These are phyloP conservation scores for Sebastiscus tertius DNA, from an alignment of 2,797 vertebrate species.

Conservation along the genomic window DNA sequence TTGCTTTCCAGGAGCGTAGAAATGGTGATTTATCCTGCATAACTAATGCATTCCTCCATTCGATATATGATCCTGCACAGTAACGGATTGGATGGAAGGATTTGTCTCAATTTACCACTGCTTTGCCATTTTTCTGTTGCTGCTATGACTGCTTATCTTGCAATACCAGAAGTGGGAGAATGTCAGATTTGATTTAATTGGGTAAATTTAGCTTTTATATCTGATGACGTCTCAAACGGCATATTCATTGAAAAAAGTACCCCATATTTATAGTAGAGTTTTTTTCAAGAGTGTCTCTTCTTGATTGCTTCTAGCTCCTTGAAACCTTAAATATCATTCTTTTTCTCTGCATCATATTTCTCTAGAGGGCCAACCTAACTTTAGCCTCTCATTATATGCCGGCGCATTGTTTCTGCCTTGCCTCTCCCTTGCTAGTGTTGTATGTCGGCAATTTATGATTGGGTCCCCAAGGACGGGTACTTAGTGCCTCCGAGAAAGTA, in stretches of 20 bases:
- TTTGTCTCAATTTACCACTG: constrained; percentile 26
- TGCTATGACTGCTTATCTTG: constrained; percentile 11
- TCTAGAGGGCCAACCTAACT: constrained; percentile 50
- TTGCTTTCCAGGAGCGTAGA: constrained; percentile 27
- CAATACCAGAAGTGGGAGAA: neutral
- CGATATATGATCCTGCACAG: neutral
- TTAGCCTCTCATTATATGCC: constrained; percentile 56
- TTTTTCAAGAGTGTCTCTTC: neutral
- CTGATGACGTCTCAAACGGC: neutral
- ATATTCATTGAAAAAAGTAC: neutral
- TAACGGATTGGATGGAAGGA: constrained; percentile 16
- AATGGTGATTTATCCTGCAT: constrained; percentile 53
- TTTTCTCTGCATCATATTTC: constrained; percentile 23
- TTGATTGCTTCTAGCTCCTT: constrained; percentile 10
- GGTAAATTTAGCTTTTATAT: neutral
- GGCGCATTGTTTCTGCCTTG: constrained; percentile 34
- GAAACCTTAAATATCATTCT: constrained; percentile 20
- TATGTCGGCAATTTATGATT: constrained; percentile 48
- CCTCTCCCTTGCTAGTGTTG: constrained; percentile 12
- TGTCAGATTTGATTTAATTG: constrained; percentile 8
- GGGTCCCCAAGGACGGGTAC: constrained; percentile 43
- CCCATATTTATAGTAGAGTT: neutral
- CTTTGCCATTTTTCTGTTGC: constrained; percentile 47
- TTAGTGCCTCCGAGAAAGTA: constrained; percentile 49
- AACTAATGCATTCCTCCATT: constrained; percentile 39